A percentile compares a stretch with the other conserved stretches of the same genome.
These are phyloP conservation scores for Agrochola litura DNA, from an alignment of 2,888 invertebrate genomes.

Conservation along the genomic window DNA sequence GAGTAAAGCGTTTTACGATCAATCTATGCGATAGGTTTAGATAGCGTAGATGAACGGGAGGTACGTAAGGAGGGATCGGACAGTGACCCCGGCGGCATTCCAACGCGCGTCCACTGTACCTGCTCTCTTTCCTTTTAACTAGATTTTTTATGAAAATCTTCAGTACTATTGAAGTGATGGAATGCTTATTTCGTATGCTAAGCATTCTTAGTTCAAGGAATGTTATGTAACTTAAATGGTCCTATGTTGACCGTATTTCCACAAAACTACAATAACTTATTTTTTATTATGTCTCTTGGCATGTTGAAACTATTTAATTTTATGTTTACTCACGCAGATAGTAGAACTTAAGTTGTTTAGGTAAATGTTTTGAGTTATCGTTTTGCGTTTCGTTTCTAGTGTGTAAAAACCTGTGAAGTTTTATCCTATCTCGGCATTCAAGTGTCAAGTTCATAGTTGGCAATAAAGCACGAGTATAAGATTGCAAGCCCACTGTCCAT, in stretches of 20 bases:
- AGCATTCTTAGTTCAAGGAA: neutral
- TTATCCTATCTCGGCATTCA: constrained; percentile 36
- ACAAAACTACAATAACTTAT: constrained; percentile 4
- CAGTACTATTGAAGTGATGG: constrained; percentile 34
- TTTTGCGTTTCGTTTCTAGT: constrained; percentile 7
- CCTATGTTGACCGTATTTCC: neutral
- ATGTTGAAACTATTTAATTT: constrained; percentile 9
- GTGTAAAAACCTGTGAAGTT: constrained; percentile 46
- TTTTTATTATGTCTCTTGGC: neutral
- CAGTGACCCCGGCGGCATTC: constrained; percentile 88
- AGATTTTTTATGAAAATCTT: constrained; percentile 66
- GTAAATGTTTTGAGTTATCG: constrained; percentile 8
- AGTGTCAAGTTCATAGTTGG: constrained; percentile 61
- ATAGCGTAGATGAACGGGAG: constrained; percentile 78
- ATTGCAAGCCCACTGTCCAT: constrained; percentile 51
- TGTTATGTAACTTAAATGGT: neutral
- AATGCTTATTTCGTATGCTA: constrained; percentile 15
- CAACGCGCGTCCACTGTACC: constrained; percentile 82
- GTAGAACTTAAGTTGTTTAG: constrained; percentile 11
- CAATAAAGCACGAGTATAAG: constrained; percentile 53
- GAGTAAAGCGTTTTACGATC: constrained; percentile 80
- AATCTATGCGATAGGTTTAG: constrained; percentile 87
- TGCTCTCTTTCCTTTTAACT: constrained; percentile 86
- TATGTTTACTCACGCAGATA: neutral
- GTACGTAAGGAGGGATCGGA: constrained; percentile 80